These are phyloP conservation scores for Heliconius aoede DNA, from an alignment of 2,888 invertebrate genomes.

Conservation along the genomic window DNA sequence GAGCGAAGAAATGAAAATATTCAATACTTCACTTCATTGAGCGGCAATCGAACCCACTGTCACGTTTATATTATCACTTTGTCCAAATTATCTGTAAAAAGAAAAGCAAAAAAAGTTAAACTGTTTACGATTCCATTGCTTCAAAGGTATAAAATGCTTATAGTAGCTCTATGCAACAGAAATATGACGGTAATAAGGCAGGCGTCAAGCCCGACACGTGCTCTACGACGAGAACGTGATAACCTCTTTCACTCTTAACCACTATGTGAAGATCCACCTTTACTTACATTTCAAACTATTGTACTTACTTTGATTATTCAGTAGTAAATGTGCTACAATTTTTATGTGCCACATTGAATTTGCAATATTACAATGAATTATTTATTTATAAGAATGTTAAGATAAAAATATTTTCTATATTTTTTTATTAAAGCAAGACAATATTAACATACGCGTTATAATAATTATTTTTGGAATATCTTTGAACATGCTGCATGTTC, in stretches of 20 bases:
- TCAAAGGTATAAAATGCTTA: constrained; percentile 15
- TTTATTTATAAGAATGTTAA: too few relatives aligned
- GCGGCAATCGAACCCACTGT: too few relatives aligned
- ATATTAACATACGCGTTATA: too few relatives aligned
- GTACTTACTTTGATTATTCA: constrained; percentile 64
- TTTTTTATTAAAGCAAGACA: too few relatives aligned
- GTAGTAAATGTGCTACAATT: background rate
- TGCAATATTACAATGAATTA: background rate
- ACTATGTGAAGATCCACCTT: constrained; percentile 8
- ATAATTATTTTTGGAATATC: too few relatives aligned
- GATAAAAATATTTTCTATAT: too few relatives aligned
- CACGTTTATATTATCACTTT: too few relatives aligned
- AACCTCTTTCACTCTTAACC: constrained; percentile 20
- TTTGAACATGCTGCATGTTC: too few relatives aligned
- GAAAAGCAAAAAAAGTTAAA: background rate
- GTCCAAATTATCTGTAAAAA: background rate
- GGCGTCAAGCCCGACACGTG: constrained; percentile 40
- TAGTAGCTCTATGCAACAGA: constrained; percentile 23
- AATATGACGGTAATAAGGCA: constrained; percentile 34
- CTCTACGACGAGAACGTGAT: constrained; percentile 36
- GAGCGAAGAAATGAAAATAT: too few relatives aligned
- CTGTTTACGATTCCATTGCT: constrained; percentile 6
- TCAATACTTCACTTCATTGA: too few relatives aligned
- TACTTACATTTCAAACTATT: constrained; percentile 46
- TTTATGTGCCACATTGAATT: background rate